Conservation (phyloP, 2,888 invertebrate species). For the Ligdia adustata region DNA sequence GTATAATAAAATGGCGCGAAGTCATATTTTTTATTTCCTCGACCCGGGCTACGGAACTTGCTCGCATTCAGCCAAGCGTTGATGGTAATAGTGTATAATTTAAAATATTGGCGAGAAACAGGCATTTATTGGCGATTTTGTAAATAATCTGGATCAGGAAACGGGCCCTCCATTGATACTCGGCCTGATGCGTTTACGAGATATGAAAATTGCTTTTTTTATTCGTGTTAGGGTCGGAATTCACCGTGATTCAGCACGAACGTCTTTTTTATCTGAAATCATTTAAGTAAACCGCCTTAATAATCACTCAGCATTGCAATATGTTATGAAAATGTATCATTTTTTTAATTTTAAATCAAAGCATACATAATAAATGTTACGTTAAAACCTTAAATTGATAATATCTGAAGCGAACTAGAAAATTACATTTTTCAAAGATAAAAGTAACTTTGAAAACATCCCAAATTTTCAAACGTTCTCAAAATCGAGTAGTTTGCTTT, state of each 20-base stretch:
- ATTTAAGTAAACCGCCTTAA: neutral
- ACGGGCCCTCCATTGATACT: slow-evolving; percentile 23
- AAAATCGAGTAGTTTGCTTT: too few species aligned
- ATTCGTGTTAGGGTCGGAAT: slow-evolving; percentile 1
- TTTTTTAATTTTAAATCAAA: too few species aligned
- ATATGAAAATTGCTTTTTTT: slow-evolving; percentile 19
- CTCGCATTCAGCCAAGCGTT: slow-evolving; percentile 17
- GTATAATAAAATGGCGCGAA: slow-evolving; percentile 9
- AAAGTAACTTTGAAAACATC: too few species aligned
- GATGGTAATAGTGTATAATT: slow-evolving; percentile 27
- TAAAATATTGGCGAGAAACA: slow-evolving; percentile 20
- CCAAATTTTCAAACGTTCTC: too few species aligned
- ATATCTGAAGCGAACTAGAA: too few species aligned
- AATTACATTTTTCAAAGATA: too few species aligned
- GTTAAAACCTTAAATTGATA: too few species aligned
- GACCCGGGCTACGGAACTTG: slow-evolving; percentile 1
- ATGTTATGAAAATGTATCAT: too few species aligned
- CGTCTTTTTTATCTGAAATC: neutral
- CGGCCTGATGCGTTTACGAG: slow-evolving; percentile 13
- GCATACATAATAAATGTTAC: too few species aligned
- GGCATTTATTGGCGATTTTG: slow-evolving; percentile 27
- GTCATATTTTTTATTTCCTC: slow-evolving; percentile 1
- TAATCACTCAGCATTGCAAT: neutral
- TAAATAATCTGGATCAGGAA: slow-evolving; percentile 21
- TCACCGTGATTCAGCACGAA: neutral